Percentiles rank a stretch among this genome's conserved stretches.
Conservation (phyloP, 2,888 invertebrate genomes). For the Lepetodrilus schrolli region DNA sequence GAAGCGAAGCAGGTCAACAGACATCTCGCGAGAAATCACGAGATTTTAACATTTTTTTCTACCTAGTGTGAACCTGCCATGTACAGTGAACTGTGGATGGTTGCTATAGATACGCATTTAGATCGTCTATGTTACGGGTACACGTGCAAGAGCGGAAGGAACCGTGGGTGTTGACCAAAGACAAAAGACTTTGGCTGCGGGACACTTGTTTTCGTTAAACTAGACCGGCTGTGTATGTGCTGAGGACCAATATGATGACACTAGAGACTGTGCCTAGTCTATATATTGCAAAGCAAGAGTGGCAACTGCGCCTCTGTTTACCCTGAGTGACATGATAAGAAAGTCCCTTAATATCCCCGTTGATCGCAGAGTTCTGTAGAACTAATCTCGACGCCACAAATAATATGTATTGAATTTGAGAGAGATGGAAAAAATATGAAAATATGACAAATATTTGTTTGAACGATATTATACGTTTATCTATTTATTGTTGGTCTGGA, state of each 20-base stretch:
- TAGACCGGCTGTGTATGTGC: background rate
- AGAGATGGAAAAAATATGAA: background rate
- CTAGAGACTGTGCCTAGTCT: background rate
- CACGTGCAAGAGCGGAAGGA: background rate
- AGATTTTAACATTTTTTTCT: background rate
- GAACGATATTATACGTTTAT: background rate
- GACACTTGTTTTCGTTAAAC: background rate
- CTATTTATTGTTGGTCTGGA: background rate
- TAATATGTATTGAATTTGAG: too few species aligned
- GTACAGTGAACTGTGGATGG: background rate
- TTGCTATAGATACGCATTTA: conserved; percentile 7
- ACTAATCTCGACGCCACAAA: too few species aligned
- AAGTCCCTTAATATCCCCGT: too few species aligned
- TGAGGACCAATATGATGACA: background rate
- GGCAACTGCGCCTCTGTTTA: background rate
- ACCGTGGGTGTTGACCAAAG: background rate
- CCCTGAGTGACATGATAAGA: too few species aligned
- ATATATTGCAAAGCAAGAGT: background rate
- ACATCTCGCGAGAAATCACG: background rate
- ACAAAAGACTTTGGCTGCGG: background rate
- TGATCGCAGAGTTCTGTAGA: too few species aligned
- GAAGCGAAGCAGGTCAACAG: background rate
- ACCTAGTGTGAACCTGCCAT: background rate
- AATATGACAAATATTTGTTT: background rate
- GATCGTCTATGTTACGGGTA: background rate